These are phyloP conservation scores for Amblyteles armatorius DNA, from an alignment of 2,888 invertebrate genomes.

Conservation along the genomic window DNA sequence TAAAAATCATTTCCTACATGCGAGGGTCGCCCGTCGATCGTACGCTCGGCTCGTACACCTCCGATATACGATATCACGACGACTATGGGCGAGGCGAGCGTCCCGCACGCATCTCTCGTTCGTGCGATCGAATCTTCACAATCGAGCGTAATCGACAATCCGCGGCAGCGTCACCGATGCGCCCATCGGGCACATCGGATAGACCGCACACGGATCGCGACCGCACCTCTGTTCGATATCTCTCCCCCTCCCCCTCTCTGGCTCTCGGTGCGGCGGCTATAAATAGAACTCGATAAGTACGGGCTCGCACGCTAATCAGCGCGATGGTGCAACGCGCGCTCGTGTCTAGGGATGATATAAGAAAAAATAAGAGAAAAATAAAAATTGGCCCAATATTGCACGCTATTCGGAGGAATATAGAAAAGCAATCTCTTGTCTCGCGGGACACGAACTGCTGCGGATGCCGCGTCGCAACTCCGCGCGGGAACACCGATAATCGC, in stretches of 20 bases:
- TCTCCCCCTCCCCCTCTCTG: background rate
- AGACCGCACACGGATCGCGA: conserved; percentile 52
- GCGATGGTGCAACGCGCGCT: conserved; percentile 12
- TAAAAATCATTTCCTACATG: conserved; percentile 80
- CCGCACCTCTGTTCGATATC: conserved; percentile 45
- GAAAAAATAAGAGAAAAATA: background rate
- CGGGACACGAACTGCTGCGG: no score
- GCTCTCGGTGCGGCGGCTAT: conserved; percentile 53
- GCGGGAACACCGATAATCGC: no score
- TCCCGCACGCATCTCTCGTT: conserved; percentile 4
- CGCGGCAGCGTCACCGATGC: conserved; percentile 49
- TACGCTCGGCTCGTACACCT: conserved; percentile 10
- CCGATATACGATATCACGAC: conserved; percentile 31
- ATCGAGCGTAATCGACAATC: conserved; percentile 61
- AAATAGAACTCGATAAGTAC: conserved; percentile 65
- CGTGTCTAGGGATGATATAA: background rate
- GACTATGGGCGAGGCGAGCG: conserved; percentile 18
- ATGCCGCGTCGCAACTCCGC: no score
- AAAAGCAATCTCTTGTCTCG: no score
- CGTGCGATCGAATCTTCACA: conserved; percentile 58
- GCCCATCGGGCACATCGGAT: conserved; percentile 31
- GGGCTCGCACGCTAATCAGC: conserved; percentile 62
- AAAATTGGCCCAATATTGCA: background rate
- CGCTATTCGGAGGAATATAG: background rate
- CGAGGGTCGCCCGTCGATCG: conserved; percentile 1